Base-by-base conservation (phyloP, 2,113 vertebrate species). In the Dicerorhinus sumatrensis region DNA sequence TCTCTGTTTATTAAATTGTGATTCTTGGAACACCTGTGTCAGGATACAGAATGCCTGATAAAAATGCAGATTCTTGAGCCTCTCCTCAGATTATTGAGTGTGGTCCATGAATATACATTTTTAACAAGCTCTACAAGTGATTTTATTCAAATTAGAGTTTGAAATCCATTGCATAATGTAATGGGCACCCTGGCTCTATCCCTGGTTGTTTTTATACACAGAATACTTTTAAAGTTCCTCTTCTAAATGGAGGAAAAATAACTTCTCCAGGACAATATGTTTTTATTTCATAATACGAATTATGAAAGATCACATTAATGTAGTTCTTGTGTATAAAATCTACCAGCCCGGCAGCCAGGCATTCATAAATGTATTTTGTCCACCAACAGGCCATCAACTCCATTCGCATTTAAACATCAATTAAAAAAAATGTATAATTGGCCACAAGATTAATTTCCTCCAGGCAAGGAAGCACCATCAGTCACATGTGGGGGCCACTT, bases 211-310 rank as follows among this genome's bases (percentile, higher is more conserved):
- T 88, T 88, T 33, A 54, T 51, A 58, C n/a, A n/a, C 65, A 86
- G 88, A 85, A 72, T 51, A 75, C 69, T 75, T 79, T 81, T 51
- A 11, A 77, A 90, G 39, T 91, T 91, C 6, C 63, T 83, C 31
- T 95, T 93, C 29, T 75, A 73, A 58, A 42, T 72, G 39, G 73
- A 77, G 60, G 36, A 94, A 96, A 97, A 84, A 89, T 75, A 91
- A 84, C 23, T 88, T 87, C 36, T 88, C n/a, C 54, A n/a, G 39
- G 51, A 91, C 31, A 87, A 31, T 69, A 12, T 80, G 4, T 69
- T 96, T 92, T 92, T 69, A 92, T 67, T 96, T 81, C 18, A 83
- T 69, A 73, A 89, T 54, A 42, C 20, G 25, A 94, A 88, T 51
- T 91, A 42, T 63, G 12, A 89, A 94, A 33, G 3, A 56, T 83